Conservation (phyloP, 2,797 vertebrate species). For the Premnoplex brunnescens region DNA sequence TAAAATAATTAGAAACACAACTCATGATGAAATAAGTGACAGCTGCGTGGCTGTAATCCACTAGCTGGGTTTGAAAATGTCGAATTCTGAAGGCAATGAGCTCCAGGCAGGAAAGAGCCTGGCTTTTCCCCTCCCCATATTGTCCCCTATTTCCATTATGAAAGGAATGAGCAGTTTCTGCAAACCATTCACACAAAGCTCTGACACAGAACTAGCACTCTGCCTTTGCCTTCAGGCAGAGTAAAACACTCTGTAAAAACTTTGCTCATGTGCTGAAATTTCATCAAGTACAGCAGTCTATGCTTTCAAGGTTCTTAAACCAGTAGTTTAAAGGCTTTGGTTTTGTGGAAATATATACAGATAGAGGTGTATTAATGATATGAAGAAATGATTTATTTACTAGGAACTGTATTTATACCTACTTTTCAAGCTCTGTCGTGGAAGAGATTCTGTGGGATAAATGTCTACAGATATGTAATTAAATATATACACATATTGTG, state of each 20-base stretch:
- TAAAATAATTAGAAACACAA: not conserved
- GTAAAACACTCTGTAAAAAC: not conserved
- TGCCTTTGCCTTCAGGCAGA: not conserved
- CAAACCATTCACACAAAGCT: not conserved
- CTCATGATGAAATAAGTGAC: not conserved
- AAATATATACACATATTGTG: conserved; percentile 1
- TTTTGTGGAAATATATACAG: conserved; percentile 24
- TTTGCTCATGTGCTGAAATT: not conserved
- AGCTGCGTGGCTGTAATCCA: not conserved
- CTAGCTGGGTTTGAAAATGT: not conserved
- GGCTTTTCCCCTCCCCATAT: not conserved
- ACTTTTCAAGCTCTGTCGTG: not conserved
- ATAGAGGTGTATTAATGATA: not conserved
- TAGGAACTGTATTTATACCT: not conserved
- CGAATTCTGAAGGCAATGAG: not conserved
- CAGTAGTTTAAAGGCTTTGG: conserved; percentile 3
- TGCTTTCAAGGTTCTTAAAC: not conserved
- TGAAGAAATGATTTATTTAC: not conserved
- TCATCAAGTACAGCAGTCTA: not conserved
- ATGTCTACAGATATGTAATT: not conserved
- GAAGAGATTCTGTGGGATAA: not conserved
- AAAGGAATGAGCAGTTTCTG: not conserved
- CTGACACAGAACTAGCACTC: not conserved
- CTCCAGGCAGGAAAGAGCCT: not conserved
- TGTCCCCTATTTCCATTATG: not conserved